Evolutionary conservation across 1,140 invertebrate genomes (phyloP).

Genomic region (Elymnias hypermnestra): DNA sequence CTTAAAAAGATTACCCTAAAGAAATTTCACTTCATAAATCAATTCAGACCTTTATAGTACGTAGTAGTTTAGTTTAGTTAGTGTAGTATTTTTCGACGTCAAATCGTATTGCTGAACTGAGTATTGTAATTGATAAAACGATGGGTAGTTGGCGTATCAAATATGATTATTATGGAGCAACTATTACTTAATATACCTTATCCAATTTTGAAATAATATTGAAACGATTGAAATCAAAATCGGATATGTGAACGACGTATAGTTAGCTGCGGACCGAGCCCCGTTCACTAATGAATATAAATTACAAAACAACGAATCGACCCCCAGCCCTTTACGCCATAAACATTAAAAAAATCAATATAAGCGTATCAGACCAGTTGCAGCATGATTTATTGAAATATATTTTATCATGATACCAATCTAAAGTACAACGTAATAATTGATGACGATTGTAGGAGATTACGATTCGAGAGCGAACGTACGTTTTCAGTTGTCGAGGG

Average conservation of each 20-base stretch:
- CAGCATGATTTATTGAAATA: slow-evolving; percentile 62
- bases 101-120: no score
- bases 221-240: slow-evolving; percentile 1
- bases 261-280: slow-evolving; percentile 21
- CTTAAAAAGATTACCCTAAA: no score
- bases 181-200: no score
- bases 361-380: slow-evolving; percentile 48
- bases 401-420: slow-evolving; percentile 65
- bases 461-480: slow-evolving; percentile 15
- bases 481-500: slow-evolving; percentile 6
- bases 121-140: no score
- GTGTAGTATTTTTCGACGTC: no score
- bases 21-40: no score
- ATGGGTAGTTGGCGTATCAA: no score
- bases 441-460: slow-evolving; percentile 49
- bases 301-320: slow-evolving; percentile 49
- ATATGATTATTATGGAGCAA: no score
- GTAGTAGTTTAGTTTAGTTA: no score
- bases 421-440: slow-evolving; percentile 60
- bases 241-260: slow-evolving; percentile 4
- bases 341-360: slow-evolving; percentile 70
- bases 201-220: slow-evolving; percentile 3
- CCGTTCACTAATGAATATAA: slow-evolving; percentile 57
- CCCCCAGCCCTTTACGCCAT: slow-evolving; percentile 57
- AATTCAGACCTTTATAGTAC: no score